Base-by-base conservation (phyloP, 2,113 vertebrate genomes). In the Sciurus niger region DNA sequence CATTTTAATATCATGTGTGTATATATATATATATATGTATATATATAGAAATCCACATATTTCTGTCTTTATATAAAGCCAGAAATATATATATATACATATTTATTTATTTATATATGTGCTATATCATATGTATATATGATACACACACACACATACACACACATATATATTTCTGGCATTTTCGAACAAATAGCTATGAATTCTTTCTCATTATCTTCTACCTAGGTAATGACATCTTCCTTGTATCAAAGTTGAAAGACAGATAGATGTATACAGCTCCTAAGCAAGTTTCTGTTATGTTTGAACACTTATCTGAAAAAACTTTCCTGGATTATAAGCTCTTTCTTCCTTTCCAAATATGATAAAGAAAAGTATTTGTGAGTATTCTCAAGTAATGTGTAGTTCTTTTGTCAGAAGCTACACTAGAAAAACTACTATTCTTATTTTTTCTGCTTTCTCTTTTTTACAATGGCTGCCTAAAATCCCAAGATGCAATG, bases 251-350 rank as follows among this genome's bases (percentile, higher is more conserved):
- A 32, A n/a, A 80, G 17, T 20, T 82, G 65, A 63, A 84, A 70
- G 30, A 60, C 84, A 10, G 48, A 91, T 67, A 20, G 48, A 28
- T 53, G 46, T 34, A 67, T 9, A 43, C 0, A 32, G 16, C 10
- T 76, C 32, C 16, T 70, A 84, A 84, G 11, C 32, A 88, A 30
- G 24, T 60, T 89, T 53, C 18, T 53, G 34, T 51, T 90, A 25
- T 88, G 24, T 78, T 73, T 60, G 89, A 74, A 79, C 5, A 79
- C 51, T 97, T 82, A 72, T 24, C 58, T 89, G 40, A 87, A 82
- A 80, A 76, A 22, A 0, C 20, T 85, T 92, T 76, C 37, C 43
- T 94, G 79, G 48, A 30, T 86, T 86, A 77, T 89, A 4, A 37
- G 5, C 7, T 58, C 2, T 76, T 88, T 93, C 40, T 76, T 91